Evolutionary conservation across 2,888 invertebrate species (phyloP).

Genomic region (Campoplex nolae): DNA sequence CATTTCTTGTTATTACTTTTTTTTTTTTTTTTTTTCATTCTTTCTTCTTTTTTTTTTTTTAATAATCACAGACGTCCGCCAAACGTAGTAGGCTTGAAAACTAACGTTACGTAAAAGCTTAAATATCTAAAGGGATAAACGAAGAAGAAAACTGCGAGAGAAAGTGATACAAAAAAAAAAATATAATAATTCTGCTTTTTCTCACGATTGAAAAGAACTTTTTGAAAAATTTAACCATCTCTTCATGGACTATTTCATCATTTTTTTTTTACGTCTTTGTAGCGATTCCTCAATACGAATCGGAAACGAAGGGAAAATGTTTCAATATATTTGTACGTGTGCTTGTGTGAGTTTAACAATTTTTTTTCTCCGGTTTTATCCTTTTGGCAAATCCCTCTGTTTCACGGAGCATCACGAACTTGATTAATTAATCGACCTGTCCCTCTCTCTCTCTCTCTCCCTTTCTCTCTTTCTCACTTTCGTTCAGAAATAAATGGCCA

Average conservation of each 20-base stretch:
- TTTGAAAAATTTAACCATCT: not conserved
- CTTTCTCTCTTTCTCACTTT: slow-evolving; percentile 22
- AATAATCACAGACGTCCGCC: slow-evolving; percentile 79
- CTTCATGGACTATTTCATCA: not conserved
- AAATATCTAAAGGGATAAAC: slow-evolving; percentile 56
- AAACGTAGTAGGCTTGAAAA: slow-evolving; percentile 77
- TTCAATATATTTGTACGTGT: slow-evolving; percentile 2
- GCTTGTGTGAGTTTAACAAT: not conserved
- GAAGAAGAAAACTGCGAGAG: slow-evolving; percentile 53
- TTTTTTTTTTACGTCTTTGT: not conserved
- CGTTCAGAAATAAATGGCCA: slow-evolving; percentile 52
- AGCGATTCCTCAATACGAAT: not conserved
- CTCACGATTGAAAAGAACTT: not conserved
- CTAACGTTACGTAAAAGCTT: slow-evolving; percentile 73
- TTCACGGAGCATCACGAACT: slow-evolving; percentile 40
- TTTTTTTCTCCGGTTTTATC: slow-evolving; percentile 15
- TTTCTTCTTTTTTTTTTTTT: slow-evolving; percentile 47
- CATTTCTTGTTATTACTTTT: slow-evolving; percentile 46
- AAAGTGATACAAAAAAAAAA: slow-evolving; percentile 41
- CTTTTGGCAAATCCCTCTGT: slow-evolving; percentile 27
- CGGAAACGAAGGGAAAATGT: not conserved
- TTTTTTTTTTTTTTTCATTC: not conserved
- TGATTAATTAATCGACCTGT: slow-evolving; percentile 49
- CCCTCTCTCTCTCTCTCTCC: slow-evolving; percentile 6
- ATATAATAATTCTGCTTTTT: not conserved